Evolutionary conservation across 2,113 vertebrate species (phyloP).

Genomic region (Smithornis capensis): DNA sequence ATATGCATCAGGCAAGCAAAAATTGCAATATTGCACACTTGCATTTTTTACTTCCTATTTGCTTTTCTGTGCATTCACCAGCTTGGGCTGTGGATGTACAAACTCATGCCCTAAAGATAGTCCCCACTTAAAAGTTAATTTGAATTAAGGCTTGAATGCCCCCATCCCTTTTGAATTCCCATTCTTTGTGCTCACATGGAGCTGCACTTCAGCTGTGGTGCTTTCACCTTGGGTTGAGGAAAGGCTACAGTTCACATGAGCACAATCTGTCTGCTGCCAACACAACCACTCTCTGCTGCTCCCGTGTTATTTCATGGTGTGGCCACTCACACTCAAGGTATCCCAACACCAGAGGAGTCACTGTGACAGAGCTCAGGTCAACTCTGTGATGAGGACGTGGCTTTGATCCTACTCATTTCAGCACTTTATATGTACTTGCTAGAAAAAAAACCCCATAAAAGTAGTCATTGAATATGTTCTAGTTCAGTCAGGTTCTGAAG

Average conservation of each 20-base stretch:
- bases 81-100: background rate
- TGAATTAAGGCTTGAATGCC: background rate
- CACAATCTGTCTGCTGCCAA: constrained; percentile 33
- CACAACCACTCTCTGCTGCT: constrained; percentile 31
- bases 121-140: background rate
- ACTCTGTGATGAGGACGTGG: background rate
- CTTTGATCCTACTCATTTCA: background rate
- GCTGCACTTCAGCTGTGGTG: background rate
- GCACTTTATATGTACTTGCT: background rate
- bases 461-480: background rate
- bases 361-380: background rate
- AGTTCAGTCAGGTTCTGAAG: background rate
- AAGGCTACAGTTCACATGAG: background rate
- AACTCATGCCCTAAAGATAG: background rate
- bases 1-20: background rate
- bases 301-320: constrained; percentile 57
- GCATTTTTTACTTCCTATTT: background rate
- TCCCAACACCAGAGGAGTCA: background rate
- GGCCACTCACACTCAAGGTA: background rate
- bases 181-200: background rate
- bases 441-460: background rate
- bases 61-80: background rate
- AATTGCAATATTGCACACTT: constrained; percentile 1
- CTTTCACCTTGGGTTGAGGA: background rate
- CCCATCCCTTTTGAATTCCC: background rate